Evolutionary conservation across 2,888 invertebrate genomes (phyloP), one percentile per base, ranked within the genome.

Genomic region (Girardia tigrina): DNA sequence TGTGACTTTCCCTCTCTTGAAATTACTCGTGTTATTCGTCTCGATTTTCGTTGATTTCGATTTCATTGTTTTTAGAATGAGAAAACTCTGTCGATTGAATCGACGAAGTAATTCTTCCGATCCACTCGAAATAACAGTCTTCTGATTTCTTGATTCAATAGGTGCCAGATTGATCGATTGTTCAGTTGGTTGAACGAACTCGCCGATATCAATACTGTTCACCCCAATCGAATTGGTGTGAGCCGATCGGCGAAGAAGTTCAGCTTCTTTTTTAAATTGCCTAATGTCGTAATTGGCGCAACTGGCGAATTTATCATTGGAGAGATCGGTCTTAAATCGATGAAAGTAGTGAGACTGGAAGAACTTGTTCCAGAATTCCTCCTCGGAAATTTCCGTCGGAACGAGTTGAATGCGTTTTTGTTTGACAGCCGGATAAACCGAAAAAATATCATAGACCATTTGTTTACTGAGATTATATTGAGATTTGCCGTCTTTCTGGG

Each of bases 341-440:
- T 87, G 87, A 80, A 87, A 88, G 86, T 99, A 99, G 87, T 98
- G 97, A 23, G 95, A 97, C 84, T 98, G 97, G 86, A 98, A 98
- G 86, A 99, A 99, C 82, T 94, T 91, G 16, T 93, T 94, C 98
- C 98, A 99, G 86, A 99, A 99, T 82, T 95, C 94, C 0, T 91
- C 89, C 86, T 98, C 98, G 0, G 90, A 89, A 88, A 97, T 88
- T 86, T 93, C 92, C 78, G 90, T 88, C 29, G 98, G 98, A 42
- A 99, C 98, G 85, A 92, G 90, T 84, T 98, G 97, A 77, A 90
- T 86, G 84, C 97, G 94, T 88, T 97, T 97, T 87, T 90, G 90
- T 82, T 92, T 90, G 0, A 98, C 98, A 79, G 94, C 93, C 26
- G 98, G 98, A 87, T 98, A 99, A 78, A 98, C 97, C 86, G 93